These are phyloP conservation scores for Brachionus koreanus DNA, from an alignment of 1,140 invertebrate genomes.

Conservation along the genomic window DNA sequence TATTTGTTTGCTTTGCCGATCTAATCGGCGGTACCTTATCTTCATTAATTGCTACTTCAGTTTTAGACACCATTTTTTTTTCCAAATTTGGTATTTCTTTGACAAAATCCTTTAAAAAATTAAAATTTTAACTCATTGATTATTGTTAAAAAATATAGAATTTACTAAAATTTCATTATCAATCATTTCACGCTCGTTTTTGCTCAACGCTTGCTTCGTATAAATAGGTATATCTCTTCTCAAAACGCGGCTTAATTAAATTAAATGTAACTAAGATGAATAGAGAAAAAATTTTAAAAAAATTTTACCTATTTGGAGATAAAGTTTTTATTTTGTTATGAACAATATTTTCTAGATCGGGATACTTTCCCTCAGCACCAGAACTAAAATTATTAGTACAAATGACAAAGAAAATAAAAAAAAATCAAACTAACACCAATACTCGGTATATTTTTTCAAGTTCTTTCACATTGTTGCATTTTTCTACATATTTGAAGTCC, in stretches of 20 bases:
- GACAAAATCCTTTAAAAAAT: slow-evolving; percentile 46
- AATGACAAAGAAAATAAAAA: not conserved
- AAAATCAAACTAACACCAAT: slow-evolving; percentile 49
- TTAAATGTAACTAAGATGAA: too few species aligned
- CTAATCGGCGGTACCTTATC: slow-evolving; percentile 49
- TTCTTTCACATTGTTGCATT: slow-evolving; percentile 54
- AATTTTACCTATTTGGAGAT: slow-evolving; percentile 52
- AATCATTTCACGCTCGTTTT: slow-evolving; percentile 48
- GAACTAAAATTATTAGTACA: slow-evolving; percentile 47
- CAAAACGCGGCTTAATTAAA: slow-evolving; percentile 48
- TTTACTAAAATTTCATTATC: slow-evolving; percentile 47
- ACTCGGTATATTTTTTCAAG: slow-evolving; percentile 54
- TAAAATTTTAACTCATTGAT: not conserved
- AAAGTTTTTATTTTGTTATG: slow-evolving; percentile 49
- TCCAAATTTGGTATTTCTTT: slow-evolving; percentile 36
- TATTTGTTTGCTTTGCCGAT: not conserved
- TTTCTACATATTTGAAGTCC: slow-evolving; percentile 53
- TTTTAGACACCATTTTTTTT: slow-evolving; percentile 46
- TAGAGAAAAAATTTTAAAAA: too few species aligned
- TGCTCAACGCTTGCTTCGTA: slow-evolving; percentile 48
- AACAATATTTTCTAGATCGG: slow-evolving; percentile 50
- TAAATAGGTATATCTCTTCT: slow-evolving; percentile 48
- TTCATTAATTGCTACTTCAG: not conserved
- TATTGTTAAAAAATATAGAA: not conserved
- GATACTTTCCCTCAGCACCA: slow-evolving; percentile 52